Evolutionary conservation across 1,140 invertebrate genomes (phyloP), one percentile per base, ranked within the genome.

Genomic region (Neodiprion pinetum): DNA sequence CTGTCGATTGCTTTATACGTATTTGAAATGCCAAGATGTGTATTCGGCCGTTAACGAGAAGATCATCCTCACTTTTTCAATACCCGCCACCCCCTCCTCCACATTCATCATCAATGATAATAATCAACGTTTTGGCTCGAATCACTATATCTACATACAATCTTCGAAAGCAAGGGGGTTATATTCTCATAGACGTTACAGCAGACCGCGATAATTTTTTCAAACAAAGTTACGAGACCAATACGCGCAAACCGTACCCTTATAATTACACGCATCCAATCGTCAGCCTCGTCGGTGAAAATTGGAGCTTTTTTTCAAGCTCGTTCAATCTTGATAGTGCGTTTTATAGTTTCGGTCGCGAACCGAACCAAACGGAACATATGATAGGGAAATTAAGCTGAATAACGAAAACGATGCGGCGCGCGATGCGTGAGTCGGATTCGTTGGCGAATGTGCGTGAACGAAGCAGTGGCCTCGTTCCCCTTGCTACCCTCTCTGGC

Each of bases 1-100:
- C 84, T 78, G 85, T 87, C 83, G 85, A 88, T 87, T 84, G 80
- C 73, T 53, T 61, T 61, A 61, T 17, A 17, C 53, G 53, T 14
- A 8, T 61, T 61, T 61, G 5, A 17, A 61, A 17, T 61, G 53
- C 53, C 11, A 61, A 17, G 53, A 61, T 61, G n/a, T 61, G 53
- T 40, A 40, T 40, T 40, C 28, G 28, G 28, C 5, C 5, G 28
- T 40, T 40, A 40, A 40, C 28, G 28, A 40, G 28, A 40, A 40
- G 28, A 40, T 5, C 2, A 40, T 40, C 28, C 28, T 40, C 28
- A 40, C 1, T 40, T 40, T 40, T 40, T 40, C 28, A 40, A 40
- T 40, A 40, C 28, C 28, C 28, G 2, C 28, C 28, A 1, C 2
- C 9, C 53, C 53, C 53, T 5, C n/a, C 9, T 0, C 11, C 11